Conservation (phyloP, 2,797 vertebrate genomes). For the Leucoraja ocellata region DNA sequence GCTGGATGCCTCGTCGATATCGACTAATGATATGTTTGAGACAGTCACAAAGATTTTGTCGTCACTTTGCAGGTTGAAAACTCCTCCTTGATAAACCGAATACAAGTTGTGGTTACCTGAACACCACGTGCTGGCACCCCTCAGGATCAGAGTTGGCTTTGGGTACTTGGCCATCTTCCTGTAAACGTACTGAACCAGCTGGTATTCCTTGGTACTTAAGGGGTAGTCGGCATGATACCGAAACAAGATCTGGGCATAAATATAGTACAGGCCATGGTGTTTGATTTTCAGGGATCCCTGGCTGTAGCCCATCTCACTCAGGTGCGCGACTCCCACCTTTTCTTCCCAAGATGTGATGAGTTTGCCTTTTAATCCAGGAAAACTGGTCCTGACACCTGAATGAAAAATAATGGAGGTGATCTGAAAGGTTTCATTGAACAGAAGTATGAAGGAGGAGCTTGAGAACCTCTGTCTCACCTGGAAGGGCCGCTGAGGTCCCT, state of each 20-base stretch:
- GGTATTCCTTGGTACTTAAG: constrained; percentile 4
- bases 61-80: neutral
- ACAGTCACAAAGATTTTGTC: constrained; percentile 29
- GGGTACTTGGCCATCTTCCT: constrained; percentile 13
- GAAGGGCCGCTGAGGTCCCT: no score
- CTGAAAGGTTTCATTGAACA: neutral
- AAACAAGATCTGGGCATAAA: constrained; percentile 32
- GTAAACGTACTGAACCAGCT: constrained; percentile 25
- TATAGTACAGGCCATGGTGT: constrained; percentile 28
- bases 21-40: neutral
- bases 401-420: neutral
- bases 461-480: no score
- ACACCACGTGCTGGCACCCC: constrained; percentile 25
- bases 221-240: constrained; percentile 28
- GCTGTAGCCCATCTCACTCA: neutral
- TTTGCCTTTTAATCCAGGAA: constrained; percentile 31
- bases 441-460: no score
- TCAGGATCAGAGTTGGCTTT: neutral
- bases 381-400: neutral
- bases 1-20: constrained; percentile 27
- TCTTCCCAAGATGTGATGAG: constrained; percentile 25
- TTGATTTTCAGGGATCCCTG: constrained; percentile 1
- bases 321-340: constrained; percentile 1
- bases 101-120: constrained; percentile 31
- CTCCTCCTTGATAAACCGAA: constrained; percentile 29